Conservation (phyloP, 2,113 vertebrate species). For the Oreotrochilus melanogaster region DNA sequence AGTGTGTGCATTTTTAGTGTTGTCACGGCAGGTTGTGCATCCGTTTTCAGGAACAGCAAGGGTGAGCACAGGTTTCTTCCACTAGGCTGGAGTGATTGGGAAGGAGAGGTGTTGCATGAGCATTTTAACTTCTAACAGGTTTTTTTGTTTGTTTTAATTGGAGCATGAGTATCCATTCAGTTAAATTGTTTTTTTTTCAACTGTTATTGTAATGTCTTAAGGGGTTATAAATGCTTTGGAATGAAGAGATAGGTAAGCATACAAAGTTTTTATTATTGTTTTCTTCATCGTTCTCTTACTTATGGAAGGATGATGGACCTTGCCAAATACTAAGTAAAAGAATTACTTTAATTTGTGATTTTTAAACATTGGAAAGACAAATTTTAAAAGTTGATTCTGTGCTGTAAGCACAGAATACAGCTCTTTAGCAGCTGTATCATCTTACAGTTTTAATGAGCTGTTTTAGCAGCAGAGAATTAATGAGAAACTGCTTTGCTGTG, state of each 20-base stretch:
- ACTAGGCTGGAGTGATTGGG: neutral
- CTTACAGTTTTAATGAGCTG: slow-evolving; percentile 39
- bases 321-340: neutral
- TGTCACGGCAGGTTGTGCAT: neutral
- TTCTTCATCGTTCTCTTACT: neutral
- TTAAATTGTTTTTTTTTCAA: neutral
- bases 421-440: neutral
- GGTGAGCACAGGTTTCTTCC: neutral
- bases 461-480: slow-evolving; percentile 24
- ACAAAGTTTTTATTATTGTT: neutral
- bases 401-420: neutral
- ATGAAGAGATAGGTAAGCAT: fast-evolving
- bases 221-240: neutral
- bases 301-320: neutral
- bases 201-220: neutral
- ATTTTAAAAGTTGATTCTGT: neutral
- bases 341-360: neutral
- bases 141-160: neutral
- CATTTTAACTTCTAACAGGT: neutral
- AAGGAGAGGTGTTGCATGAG: neutral
- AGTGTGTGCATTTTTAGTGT: neutral
- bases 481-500: slow-evolving; percentile 3
- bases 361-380: neutral
- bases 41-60: neutral
- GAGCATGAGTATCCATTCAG: neutral